Evolutionary conservation across 2,113 vertebrate species (phyloP).

Genomic region (Peromyscus californicus): DNA sequence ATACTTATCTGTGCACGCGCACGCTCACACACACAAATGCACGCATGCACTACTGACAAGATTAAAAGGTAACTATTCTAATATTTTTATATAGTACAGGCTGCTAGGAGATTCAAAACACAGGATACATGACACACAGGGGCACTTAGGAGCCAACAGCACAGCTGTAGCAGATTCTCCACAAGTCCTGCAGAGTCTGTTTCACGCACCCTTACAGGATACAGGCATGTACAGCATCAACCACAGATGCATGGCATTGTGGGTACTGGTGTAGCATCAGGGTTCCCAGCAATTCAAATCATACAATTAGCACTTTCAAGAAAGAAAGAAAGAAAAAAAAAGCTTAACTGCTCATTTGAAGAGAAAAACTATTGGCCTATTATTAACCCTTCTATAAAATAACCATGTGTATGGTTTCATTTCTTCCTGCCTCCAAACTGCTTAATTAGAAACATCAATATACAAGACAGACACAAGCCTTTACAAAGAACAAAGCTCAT

Average conservation of each 20-base stretch:
- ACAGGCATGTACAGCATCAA: background rate
- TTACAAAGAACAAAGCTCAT: background rate
- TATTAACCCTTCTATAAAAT: conserved; percentile 44
- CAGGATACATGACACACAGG: background rate
- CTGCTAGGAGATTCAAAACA: background rate
- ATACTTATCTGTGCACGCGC: background rate
- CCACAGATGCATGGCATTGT: too few relatives aligned
- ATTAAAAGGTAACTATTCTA: background rate
- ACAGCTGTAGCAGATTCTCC: background rate
- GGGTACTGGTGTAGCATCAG: background rate
- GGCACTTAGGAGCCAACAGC: background rate
- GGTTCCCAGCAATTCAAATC: background rate
- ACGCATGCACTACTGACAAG: background rate
- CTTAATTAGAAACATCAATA: conserved; percentile 1
- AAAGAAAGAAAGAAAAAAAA: background rate
- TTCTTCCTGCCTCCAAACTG: background rate
- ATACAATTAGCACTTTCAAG: background rate
- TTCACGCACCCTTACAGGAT: background rate
- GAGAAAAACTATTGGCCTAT: conserved; percentile 7
- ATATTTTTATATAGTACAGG: background rate
- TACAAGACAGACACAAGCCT: background rate
- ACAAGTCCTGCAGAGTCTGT: background rate
- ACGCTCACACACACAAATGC: too few relatives aligned
- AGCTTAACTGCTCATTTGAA: background rate
- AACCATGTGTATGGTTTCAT: background rate